Conservation (phyloP, 2,888 invertebrate genomes). For the Pseudococcus longispinus region DNA sequence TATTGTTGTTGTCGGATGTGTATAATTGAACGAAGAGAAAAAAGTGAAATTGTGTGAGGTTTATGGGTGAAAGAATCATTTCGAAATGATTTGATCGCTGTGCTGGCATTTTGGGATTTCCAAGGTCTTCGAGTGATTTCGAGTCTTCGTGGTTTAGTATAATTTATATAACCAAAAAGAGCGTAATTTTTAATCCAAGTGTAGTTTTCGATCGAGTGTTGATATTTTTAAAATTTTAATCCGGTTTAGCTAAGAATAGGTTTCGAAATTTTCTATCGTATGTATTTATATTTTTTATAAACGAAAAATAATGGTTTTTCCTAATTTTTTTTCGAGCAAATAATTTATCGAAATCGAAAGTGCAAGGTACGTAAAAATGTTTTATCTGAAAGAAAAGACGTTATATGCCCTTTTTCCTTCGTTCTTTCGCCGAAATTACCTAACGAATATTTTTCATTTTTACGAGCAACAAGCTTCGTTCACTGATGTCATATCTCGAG, state of each 20-base stretch:
- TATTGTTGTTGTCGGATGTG: background rate
- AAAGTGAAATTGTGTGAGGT: constrained; percentile 1
- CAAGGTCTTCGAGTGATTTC: background rate
- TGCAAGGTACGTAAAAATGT: background rate
- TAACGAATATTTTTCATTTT: background rate
- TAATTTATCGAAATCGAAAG: background rate
- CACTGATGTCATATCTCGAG: background rate
- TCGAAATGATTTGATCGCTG: background rate
- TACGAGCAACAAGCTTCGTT: background rate
- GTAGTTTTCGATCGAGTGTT: background rate
- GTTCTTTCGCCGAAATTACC: background rate
- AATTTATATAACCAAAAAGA: background rate
- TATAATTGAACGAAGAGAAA: constrained; percentile 28
- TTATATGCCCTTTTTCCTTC: background rate
- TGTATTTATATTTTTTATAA: background rate
- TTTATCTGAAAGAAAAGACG: background rate
- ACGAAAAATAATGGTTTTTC: background rate
- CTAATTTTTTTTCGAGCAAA: background rate
- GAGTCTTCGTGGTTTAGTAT: background rate
- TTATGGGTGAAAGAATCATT: constrained; percentile 33
- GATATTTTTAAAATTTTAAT: background rate
- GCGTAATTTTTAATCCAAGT: too few relatives aligned
- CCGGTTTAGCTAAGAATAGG: background rate
- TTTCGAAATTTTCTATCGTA: background rate
- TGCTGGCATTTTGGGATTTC: background rate